A percentile compares a stretch with the other conserved stretches of the same genome.
These are phyloP conservation scores for Euphydryas editha DNA, from an alignment of 2,888 invertebrate species.

Conservation along the genomic window DNA sequence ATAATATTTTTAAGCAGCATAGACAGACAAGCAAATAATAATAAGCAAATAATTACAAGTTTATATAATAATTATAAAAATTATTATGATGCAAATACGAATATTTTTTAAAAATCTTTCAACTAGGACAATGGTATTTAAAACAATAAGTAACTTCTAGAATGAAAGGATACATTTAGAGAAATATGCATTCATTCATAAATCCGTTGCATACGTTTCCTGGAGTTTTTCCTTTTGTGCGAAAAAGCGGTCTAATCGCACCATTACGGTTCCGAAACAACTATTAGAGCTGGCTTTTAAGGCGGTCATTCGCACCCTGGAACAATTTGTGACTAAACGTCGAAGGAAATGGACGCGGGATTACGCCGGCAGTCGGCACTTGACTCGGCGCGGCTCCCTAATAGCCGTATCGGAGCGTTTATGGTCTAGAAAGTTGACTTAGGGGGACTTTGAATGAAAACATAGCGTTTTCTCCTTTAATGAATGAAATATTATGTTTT, in stretches of 20 bases:
- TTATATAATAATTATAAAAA: neutral
- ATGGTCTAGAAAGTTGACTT: constrained; percentile 35
- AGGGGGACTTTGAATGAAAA: constrained; percentile 16
- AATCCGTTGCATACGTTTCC: constrained; percentile 35
- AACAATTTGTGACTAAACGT: constrained; percentile 52
- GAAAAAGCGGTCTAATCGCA: constrained; percentile 40
- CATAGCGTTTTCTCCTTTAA: constrained; percentile 1
- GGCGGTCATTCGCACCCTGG: constrained; percentile 45
- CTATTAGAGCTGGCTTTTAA: constrained; percentile 47
- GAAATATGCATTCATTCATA: constrained; percentile 25
- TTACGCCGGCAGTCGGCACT: constrained; percentile 44
- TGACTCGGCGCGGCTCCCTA: constrained; percentile 37
- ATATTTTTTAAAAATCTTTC: neutral
- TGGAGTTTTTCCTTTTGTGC: constrained; percentile 32
- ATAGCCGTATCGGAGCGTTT: constrained; percentile 35
- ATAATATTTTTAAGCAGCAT: no score
- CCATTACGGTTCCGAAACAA: constrained; percentile 42
- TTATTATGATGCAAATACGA: no score
- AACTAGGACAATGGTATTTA: neutral
- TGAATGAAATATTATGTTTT: neutral
- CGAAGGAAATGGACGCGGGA: constrained; percentile 51
- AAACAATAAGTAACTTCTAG: neutral
- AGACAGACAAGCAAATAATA: no score
- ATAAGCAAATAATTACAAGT: neutral
- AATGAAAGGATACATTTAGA: constrained; percentile 11